Evolutionary conservation across 2,797 vertebrate species (phyloP).

Genomic region (Eidolon dupreanum): DNA sequence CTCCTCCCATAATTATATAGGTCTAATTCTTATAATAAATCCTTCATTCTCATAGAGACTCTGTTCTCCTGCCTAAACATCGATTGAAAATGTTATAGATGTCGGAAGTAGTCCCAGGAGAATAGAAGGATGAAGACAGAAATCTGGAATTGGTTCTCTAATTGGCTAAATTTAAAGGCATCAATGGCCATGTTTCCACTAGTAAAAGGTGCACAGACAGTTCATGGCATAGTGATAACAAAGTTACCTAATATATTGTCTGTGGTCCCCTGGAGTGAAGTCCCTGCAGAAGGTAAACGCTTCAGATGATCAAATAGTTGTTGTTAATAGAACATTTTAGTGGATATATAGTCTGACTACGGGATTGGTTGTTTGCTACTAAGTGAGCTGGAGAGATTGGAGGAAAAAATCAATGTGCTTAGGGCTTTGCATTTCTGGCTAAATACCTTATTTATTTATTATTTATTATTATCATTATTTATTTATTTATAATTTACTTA

Average conservation of each 20-base stretch:
- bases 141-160: background rate
- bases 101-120: background rate
- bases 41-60: background rate
- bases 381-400: background rate
- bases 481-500: no score
- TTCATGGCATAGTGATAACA: background rate
- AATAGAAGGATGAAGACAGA: background rate
- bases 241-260: background rate
- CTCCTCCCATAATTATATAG: background rate
- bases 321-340: background rate
- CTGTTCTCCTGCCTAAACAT: slow-evolving; percentile 8
- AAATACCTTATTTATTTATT: background rate
- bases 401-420: background rate
- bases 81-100: background rate
- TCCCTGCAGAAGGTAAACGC: background rate
- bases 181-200: background rate
- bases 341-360: background rate
- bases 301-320: background rate
- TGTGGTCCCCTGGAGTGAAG: background rate
- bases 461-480: no score
- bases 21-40: background rate
- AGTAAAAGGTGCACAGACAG: background rate
- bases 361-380: background rate
- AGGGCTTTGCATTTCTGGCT: background rate
- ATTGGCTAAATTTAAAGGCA: background rate